phyloP scores from a whole-genome alignment of 2,113 vertebrate genomes.

The Columba livia region DNA sequence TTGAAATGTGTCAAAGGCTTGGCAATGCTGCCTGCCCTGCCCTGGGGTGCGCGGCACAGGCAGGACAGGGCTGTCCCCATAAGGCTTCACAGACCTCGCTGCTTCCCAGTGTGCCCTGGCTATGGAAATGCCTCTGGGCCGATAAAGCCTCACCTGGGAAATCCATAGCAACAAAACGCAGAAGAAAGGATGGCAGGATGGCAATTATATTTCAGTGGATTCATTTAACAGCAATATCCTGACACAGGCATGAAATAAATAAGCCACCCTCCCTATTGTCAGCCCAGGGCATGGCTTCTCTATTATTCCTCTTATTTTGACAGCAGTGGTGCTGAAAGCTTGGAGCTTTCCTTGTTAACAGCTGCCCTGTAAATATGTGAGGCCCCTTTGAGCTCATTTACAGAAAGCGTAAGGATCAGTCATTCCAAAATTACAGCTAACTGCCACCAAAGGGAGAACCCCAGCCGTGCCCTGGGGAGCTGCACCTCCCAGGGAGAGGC shows the following conservation, averaged over 20 bases:
- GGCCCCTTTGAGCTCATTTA: not conserved
- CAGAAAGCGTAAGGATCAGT: not conserved
- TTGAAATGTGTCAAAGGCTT: not conserved
- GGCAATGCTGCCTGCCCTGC: not conserved
- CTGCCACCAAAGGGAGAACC: not conserved
- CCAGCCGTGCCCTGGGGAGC: accelerated
- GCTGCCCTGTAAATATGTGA: not conserved
- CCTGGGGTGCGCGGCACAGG: not conserved
- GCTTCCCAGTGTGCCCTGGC: accelerated
- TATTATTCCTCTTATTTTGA: not conserved
- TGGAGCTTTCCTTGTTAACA: not conserved
- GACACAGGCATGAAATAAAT: not conserved
- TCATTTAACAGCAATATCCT: not conserved
- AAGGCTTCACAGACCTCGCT: not conserved
- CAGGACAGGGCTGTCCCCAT: accelerated
- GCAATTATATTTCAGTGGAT: not conserved
- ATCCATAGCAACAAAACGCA: not conserved
- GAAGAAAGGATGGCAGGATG: not conserved
- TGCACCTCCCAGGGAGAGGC: not conserved
- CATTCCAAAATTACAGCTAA: not conserved
- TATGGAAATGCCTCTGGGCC: accelerated
- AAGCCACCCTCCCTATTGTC: not conserved
- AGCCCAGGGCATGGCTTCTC: not conserved
- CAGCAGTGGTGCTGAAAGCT: not conserved
- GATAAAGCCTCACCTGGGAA: not conserved